Conservation (phyloP, 2,888 invertebrate genomes). For the Bimastos eiseni region DNA sequence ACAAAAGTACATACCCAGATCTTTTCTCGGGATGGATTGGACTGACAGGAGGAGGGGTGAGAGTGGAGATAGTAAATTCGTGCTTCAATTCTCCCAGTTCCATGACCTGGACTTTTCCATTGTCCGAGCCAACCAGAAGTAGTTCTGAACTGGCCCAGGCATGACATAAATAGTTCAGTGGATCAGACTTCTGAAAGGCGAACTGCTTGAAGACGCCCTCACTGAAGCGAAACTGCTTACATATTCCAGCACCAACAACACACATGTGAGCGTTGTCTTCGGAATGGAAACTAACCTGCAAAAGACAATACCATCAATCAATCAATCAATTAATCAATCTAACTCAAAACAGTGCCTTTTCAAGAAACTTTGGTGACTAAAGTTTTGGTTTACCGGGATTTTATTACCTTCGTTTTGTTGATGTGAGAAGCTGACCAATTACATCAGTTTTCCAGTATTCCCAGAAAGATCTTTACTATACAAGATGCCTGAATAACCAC, state of each 20-base stretch:
- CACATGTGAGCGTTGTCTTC: conserved; percentile 76
- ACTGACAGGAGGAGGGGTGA: neutral
- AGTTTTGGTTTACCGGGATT: neutral
- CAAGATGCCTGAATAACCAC: neutral
- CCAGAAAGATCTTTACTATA: neutral
- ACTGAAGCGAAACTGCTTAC: conserved; percentile 76
- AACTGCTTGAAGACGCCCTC: conserved; percentile 81
- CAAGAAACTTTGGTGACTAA: neutral
- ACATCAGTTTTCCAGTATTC: neutral
- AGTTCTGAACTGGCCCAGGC: conserved; percentile 83
- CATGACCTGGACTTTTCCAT: conserved; percentile 76
- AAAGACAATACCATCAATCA: conserved; percentile 25
- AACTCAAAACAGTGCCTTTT: no score
- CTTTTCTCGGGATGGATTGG: neutral
- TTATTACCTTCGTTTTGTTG: neutral
- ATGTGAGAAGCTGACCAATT: neutral
- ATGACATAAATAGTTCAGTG: conserved; percentile 74
- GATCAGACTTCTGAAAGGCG: conserved; percentile 79
- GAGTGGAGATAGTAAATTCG: conserved; percentile 55
- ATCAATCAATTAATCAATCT: no score
- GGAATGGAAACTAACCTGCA: conserved; percentile 77
- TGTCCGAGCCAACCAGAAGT: conserved; percentile 78
- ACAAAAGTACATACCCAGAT: neutral
- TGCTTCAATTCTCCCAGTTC: conserved; percentile 80
- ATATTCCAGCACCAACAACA: conserved; percentile 70